Evolutionary conservation across 2,888 invertebrate species (phyloP), one percentile per base, ranked within the genome.

Genomic region (Strigamia maritima): DNA sequence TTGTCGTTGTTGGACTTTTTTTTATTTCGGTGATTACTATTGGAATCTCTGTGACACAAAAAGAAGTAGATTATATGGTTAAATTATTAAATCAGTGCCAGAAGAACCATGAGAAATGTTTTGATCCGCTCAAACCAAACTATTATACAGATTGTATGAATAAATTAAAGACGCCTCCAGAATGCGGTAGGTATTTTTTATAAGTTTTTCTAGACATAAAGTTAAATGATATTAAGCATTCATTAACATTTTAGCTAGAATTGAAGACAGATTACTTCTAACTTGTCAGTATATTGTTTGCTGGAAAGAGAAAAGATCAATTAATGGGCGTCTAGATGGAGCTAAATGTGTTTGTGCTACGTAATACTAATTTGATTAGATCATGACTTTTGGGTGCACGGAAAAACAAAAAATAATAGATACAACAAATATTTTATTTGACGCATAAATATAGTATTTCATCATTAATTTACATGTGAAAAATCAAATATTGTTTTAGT

Each of bases 291-390:
- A 70, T 12, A n/a, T 70, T 26, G 70, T 70, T 28, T 70, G 70
- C 70, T 70, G 70, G 70, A 70, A 70, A 26, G 70, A 70, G 26
- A 70, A 70, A 14, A 70, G 24, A 70, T 70, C 70, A 70, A 70
- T 70, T n/a, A 28, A 70, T 28, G 70, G 70, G 1, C 70, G 70
- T 70, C n/a, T 70, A 28, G 70, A 70, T 28, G 70, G 70, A 70
- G 70, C 70, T n/a, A 70, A 70, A 70, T 70, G 70, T 26, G n/a
- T 70, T 8, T 70, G 70, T 70, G 4, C 60, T 7, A 2, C 16
- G 3, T 49, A 19, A 49, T 49, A 35, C 14, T 44, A 12, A 12
- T 40, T 35, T 44, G 14, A 44, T 16, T 44, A 16, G 4, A 44
- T 44, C n/a, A 44, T 44, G n/a, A n/a, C n/a, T 44, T 44, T 44